Evolutionary conservation across 2,797 vertebrate species (phyloP), one percentile per base, ranked within the genome.

Genomic region (Macroramphosus scolopax): DNA sequence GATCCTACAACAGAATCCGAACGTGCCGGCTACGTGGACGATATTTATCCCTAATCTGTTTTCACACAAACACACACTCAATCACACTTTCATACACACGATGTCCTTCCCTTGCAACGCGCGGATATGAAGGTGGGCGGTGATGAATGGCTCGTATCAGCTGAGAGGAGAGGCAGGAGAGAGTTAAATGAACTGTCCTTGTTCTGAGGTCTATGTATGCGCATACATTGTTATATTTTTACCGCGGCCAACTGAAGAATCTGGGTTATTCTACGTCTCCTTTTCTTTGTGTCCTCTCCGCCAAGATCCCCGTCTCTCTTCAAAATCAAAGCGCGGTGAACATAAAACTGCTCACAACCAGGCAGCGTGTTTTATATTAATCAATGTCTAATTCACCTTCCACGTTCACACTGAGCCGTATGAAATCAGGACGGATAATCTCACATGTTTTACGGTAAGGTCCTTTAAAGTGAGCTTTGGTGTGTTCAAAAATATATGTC

Each of bases 181-280:
- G 77, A 85, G 87, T 88, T 89, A 86, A 89, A 84, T 72, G 72
- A 72, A 64, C 77, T 87, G 89, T 82, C 88, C 86, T 88, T 88
- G 82, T 88, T 87, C 84, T 74, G 55, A 50, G 63, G 70, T 87
- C 81, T 86, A 83, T 84, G 78, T 88, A 84, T 85, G 83, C 79
- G 73, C 86, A 88, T 89, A 89, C 71, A 79, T 88, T 84, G 81
- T 80, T 88, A 80, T 86, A 86, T 88, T 88, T 89, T 87, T 88
- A 87, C 81, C 51, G 12, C 64, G 75, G 74, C 68, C 70, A 75
- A 60, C 72, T n/a, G 13, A 28, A 63, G 84, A 68, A 83, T 82
- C 86, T 88, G 79, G 82, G 80, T 85, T 88, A 78, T 50, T 72
- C 63, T 62, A 44, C 41, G 38, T 52, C 61, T 78, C 42, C 41